Base-by-base conservation (phyloP, 1,140 invertebrate species). In the Cotesia typhae region DNA sequence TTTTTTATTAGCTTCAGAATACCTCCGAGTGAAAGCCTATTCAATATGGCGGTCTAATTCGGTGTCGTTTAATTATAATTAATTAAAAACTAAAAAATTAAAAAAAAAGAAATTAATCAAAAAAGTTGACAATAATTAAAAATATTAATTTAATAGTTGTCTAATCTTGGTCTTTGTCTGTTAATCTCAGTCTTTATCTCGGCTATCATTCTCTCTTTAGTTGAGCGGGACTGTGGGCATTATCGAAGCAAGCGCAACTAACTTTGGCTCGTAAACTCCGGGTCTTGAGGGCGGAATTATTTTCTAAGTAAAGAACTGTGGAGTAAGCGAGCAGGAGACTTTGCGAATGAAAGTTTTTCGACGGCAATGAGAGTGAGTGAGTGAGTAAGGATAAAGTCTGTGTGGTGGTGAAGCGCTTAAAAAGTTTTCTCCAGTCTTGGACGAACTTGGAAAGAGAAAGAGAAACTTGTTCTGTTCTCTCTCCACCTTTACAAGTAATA, bases 391-490 rank as follows among this genome's bases (percentile, higher is more conserved):
- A 28, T 17, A 59, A 73, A 55, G 64, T 66, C 68, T 78, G 67
- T 76, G 73, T 69, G 78, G 41, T 79, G 79, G 78, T 72, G 75
- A 82, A 78, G 79, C 81, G 83, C 80, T 85, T 83, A 81, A 84
- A 85, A 85, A 84, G 81, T 85, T 85, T 77, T 75, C 75, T 73
- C 63, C 70, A 66, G 68, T 59, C 53, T 38, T 53, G 35, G 28
- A 10, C 14, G 52, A 14, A 36, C 41, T 47, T 47, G 41, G 67
- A 57, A 37, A 53, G 53, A 17, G 53, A 6, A 57, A 53, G 20
- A n/a, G 53, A 37, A 38, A 9, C 53, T 14, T 35, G 67, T 17
- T 4, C 14, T 9, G 55, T 28, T 69, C 53, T 67, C 17, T 67
- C 14, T 47, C 6, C 5, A 47, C 10, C 6, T 47, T 9, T 47